Conservation (phyloP, 2,888 invertebrate genomes). For the Hololepta plana region DNA sequence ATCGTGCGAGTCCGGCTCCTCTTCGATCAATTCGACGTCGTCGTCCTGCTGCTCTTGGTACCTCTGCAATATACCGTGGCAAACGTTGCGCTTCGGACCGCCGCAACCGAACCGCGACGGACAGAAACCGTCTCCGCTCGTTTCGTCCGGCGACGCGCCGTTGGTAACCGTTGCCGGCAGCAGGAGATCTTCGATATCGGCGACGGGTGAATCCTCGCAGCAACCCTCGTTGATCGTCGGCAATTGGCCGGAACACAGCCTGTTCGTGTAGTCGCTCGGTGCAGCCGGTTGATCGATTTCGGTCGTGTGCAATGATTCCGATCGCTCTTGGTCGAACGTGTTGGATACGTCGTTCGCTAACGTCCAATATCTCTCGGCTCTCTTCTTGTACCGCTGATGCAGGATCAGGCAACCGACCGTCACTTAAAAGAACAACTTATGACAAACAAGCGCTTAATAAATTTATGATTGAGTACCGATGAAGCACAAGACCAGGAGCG, state of each 20-base stretch:
- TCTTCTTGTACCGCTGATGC: slow-evolving; percentile 61
- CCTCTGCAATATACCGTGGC: slow-evolving; percentile 30
- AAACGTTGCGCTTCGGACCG: slow-evolving; percentile 29
- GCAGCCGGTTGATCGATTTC: background rate
- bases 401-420: slow-evolving; percentile 66
- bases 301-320: slow-evolving; percentile 6
- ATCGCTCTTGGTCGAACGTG: slow-evolving; percentile 1
- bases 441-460: slow-evolving; percentile 6
- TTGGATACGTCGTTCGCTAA: slow-evolving; percentile 37
- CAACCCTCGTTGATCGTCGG: slow-evolving; percentile 27
- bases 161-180: slow-evolving; percentile 2
- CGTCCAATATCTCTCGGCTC: slow-evolving; percentile 45
- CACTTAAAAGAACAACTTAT: slow-evolving; percentile 31
- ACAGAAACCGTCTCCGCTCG: slow-evolving; percentile 25
- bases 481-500: slow-evolving; percentile 59
- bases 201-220: slow-evolving; percentile 21
- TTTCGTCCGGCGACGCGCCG: background rate
- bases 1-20: slow-evolving; percentile 34
- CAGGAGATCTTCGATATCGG: slow-evolving; percentile 47
- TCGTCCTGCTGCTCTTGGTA: slow-evolving; percentile 32
- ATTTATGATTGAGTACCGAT: slow-evolving; percentile 37
- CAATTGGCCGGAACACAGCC: slow-evolving; percentile 15
- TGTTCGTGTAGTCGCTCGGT: background rate
- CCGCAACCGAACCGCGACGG: slow-evolving; percentile 20
- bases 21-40: slow-evolving; percentile 33